Evolutionary conservation across 2,797 vertebrate species (phyloP).

Genomic region (Phrynocephalus forsythii): DNA sequence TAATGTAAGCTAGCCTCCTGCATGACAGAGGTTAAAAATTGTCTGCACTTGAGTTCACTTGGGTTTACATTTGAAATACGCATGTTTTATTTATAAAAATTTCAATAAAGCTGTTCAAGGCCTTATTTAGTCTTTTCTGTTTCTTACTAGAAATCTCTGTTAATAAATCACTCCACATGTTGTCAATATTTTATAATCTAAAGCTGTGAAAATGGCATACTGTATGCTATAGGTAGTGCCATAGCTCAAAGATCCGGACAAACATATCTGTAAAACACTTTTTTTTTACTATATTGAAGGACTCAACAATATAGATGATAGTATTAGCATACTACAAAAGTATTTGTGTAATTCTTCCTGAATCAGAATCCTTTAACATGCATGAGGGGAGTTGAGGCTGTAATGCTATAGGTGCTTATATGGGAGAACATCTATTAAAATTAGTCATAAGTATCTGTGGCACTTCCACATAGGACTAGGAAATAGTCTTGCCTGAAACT

Average conservation of each 20-base stretch:
- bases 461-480: too few relatives aligned
- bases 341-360: neutral
- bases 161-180: neutral
- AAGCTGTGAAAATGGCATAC: neutral
- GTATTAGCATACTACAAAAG: neutral
- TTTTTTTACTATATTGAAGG: neutral
- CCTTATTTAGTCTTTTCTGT: constrained; percentile 80
- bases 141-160: constrained; percentile 69
- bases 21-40: constrained; percentile 95
- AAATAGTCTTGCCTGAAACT: too few relatives aligned
- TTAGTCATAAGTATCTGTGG: neutral
- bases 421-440: neutral
- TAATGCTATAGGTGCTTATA: neutral
- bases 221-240: neutral
- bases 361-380: neutral
- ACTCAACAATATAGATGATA: constrained; percentile 21
- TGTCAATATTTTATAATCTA: constrained; percentile 25
- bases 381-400: neutral
- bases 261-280: neutral
- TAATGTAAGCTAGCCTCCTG: constrained; percentile 91
- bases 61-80: constrained; percentile 99
- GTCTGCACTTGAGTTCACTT: constrained; percentile 99
- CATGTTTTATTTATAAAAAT: constrained; percentile 99
- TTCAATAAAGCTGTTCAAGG: constrained; percentile 99
- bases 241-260: neutral